phyloP scores from a whole-genome alignment of 1,140 invertebrate species.

The Belonocnema kinseyi region DNA sequence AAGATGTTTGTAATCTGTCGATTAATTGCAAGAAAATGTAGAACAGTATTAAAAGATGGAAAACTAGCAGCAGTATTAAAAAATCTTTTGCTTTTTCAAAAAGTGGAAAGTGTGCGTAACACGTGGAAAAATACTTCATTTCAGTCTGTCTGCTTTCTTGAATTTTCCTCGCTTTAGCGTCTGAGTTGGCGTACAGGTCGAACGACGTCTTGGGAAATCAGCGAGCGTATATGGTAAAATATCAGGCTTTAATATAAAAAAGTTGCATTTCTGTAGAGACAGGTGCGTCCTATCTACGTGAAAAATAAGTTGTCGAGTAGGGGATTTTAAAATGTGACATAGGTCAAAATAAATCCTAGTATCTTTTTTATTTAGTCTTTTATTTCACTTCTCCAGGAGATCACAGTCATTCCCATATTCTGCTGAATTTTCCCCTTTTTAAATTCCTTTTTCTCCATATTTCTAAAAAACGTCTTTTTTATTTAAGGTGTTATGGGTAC shows the following conservation, averaged over 20 bases:
- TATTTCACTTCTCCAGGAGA: not conserved
- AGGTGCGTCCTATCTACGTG: not conserved
- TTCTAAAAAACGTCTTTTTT: too few relatives aligned
- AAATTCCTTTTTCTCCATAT: too few relatives aligned
- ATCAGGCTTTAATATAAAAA: conserved; percentile 59
- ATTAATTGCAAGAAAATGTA: too few relatives aligned
- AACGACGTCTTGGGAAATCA: conserved; percentile 50
- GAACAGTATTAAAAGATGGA: too few relatives aligned
- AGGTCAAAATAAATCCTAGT: not conserved
- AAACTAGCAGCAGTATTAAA: not conserved
- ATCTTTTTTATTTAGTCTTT: not conserved
- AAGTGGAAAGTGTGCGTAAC: not conserved
- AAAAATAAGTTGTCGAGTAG: not conserved
- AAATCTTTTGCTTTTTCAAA: not conserved
- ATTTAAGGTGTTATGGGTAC: too few relatives aligned
- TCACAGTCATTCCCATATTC: too few relatives aligned
- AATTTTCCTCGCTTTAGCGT: conserved; percentile 26
- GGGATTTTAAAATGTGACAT: not conserved
- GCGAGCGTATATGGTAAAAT: conserved; percentile 43
- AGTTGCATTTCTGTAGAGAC: conserved; percentile 19
- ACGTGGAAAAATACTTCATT: conserved; percentile 5
- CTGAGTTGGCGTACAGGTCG: not conserved
- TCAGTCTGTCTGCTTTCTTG: not conserved
- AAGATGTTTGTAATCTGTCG: too few relatives aligned
- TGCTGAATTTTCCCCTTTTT: too few relatives aligned